Base-by-base conservation (phyloP, 2,113 vertebrate species). In the Xenotilapia leptura region DNA sequence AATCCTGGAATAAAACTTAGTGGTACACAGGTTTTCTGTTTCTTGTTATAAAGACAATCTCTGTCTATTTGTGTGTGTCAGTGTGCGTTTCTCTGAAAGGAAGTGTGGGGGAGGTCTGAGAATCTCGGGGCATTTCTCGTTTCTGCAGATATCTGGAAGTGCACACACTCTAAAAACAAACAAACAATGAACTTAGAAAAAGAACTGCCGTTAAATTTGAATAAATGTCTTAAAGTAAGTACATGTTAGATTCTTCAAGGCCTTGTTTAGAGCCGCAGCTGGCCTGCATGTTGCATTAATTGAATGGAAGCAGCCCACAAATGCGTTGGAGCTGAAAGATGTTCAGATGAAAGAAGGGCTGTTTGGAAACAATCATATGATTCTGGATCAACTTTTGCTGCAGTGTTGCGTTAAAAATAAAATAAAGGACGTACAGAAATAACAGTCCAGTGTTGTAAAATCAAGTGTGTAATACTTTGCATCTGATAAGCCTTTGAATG, bases 141-240 rank as follows among this genome's bases (percentile, higher is more conserved):
- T 94, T 95, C 89, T 94, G 89, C 93, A 94, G 94, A 94, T 95
- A 93, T 93, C 70, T 88, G 84, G 84, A 94, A 90, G 90, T 36
- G 70, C 26, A 86, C 9, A 68, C 56, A 40, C 84, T 85, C 56
- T 47, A 89, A 70, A 77, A 38, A 31, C 2, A 60, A 45, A 45
- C 47, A 80, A 38, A 58, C 23, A 60, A 45, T 54, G n/a, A 70
- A 6, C 21, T 54, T 70, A 9, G 21, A 38, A 33, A 23, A 62
- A 51, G 13, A 33, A 53, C 19, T 40, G 13, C 3, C 15, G 2
- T 26, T 73, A 38, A 53, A 38, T 68, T 68, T 8, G 8, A 51
- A 47, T 54, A 56, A 75, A 75, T 82, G 55, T 28, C 33, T 36
- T 33, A 54, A 31, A 51, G 21, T 17, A 49, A 55, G 36, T 26